Conservation (phyloP, 2,888 invertebrate species). For the Melinaea menophilus region DNA sequence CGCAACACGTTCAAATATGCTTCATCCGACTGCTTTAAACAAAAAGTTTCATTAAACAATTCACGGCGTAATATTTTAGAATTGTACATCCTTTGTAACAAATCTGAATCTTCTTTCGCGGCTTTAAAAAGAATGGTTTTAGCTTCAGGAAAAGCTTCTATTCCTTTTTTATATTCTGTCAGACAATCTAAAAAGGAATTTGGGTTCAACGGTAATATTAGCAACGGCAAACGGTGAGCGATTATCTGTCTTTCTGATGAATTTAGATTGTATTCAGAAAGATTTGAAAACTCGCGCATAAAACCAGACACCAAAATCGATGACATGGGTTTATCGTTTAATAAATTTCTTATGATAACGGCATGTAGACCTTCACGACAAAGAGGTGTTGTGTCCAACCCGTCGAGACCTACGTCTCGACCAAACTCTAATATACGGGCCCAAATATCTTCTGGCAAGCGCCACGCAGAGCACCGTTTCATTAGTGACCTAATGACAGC, state of each 20-base stretch:
- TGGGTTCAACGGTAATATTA: constrained; percentile 37
- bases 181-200: constrained; percentile 43
- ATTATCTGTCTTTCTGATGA: constrained; percentile 40
- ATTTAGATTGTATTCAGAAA: constrained; percentile 47
- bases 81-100: constrained; percentile 43
- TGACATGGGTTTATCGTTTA: constrained; percentile 35
- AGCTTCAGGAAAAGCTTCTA: constrained; percentile 36
- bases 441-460: constrained; percentile 49
- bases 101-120: constrained; percentile 34
- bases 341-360: constrained; percentile 47
- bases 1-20: constrained; percentile 54
- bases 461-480: constrained; percentile 54
- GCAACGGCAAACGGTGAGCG: constrained; percentile 32
- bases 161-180: constrained; percentile 37
- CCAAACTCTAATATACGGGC: constrained; percentile 45
- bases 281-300: constrained; percentile 42
- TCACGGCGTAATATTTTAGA: constrained; percentile 45
- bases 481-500: constrained; percentile 56
- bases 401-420: constrained; percentile 54
- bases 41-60: constrained; percentile 45
- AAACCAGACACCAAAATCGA: constrained; percentile 40
- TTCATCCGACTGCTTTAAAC: constrained; percentile 41
- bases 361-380: constrained; percentile 58
- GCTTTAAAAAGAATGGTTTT: constrained; percentile 37
- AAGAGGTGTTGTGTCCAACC: constrained; percentile 39